Evolutionary conservation across 2,113 vertebrate genomes (phyloP), one percentile per base, ranked within the genome.

Genomic region (Oncorhynchus nerka): DNA sequence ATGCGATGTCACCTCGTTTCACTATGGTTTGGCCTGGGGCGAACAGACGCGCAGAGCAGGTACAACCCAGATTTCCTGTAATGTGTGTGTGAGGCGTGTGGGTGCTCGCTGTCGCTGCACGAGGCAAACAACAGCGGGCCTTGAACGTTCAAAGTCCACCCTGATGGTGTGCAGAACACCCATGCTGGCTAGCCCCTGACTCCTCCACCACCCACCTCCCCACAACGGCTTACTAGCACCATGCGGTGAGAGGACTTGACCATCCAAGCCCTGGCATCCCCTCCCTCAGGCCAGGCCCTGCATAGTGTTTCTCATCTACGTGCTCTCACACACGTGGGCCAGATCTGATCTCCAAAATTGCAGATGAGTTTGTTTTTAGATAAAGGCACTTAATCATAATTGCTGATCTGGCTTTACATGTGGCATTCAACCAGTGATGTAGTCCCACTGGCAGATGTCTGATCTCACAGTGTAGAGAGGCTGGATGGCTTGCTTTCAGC

Each of bases 301-400:
- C 12, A 16, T 55, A 19, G 51, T 19, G 51, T 55, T 55, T 55
- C 15, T 4, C 16, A 16, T 19, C 51, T 55, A 71, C 83, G 86
- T 88, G 86, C 83, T 70, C 57, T 85, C 57, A 74, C 78, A 83
- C 86, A 87, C 81, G 77, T 73, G 49, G 62, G 32, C 70, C 79
- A 89, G 90, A 90, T 91, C 26, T 68, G 66, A 28, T 32, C 61
- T 59, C 67, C 75, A 75, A 9, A 79, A 87, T 84, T 79, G 75
- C 66, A 84, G 79, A 79, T 68, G 48, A 85, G 85, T 89, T 89
- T 83, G 84, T 88, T 84, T 88, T 89, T 81, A 87, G 83, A 85
- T 88, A 75, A 84, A 81, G 79, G 39, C 77, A 78, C 68, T 77
- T 84, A 82, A 88, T 88, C 79, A 75, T 87, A 85, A 88, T 87